Base-by-base conservation (phyloP, 1,140 invertebrate species). In the Aphelinus certus region DNA sequence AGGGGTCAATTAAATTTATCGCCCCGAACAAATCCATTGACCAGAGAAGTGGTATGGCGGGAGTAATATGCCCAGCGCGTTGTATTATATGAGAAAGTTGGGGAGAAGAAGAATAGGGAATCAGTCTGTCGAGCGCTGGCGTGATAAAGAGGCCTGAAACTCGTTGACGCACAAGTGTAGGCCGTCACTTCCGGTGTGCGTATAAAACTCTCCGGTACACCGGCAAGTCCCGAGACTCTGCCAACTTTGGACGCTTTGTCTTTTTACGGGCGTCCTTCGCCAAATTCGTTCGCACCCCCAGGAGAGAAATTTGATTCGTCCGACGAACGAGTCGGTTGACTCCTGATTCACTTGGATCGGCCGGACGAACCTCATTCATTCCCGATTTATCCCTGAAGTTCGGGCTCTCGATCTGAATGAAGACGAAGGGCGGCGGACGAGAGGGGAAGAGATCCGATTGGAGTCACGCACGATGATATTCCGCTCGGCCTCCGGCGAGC, bases 391-490 rank as follows among this genome's bases (percentile, higher is more conserved):
- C 26, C 26, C 26, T 26, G 26, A 26, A 26, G 26, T 26, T 26
- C 26, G 26, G 26, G 26, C 26, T 26, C 26, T 26, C 26, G 26
- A 26, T 26, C 26, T 26, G 26, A 26, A 26, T 26, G 26, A 26
- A 26, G 26, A 26, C 26, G 26, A 26, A 26, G 51, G 48, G 42
- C 6, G 7, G 3, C 3, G 1, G 49, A n/a, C 45, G 61, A 63
- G 6, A 7, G 45, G 49, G 61, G 3, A 10, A 62, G 47, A 49
- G 49, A n/a, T 48, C 48, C 3, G 48, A 49, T 64, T 49, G 2
- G 7, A 53, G 42, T 42, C 2, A n/a, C 75, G 72, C 64, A 75
- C 61, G 64, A 76, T 78, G 57, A 47, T 26, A 26, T 26, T 26
- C 26, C 26, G 26, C 26, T 26, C 26, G 26, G 26, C 26, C 26